Base-by-base conservation (phyloP, 2,888 invertebrate species). In the Conomelus anceps region DNA sequence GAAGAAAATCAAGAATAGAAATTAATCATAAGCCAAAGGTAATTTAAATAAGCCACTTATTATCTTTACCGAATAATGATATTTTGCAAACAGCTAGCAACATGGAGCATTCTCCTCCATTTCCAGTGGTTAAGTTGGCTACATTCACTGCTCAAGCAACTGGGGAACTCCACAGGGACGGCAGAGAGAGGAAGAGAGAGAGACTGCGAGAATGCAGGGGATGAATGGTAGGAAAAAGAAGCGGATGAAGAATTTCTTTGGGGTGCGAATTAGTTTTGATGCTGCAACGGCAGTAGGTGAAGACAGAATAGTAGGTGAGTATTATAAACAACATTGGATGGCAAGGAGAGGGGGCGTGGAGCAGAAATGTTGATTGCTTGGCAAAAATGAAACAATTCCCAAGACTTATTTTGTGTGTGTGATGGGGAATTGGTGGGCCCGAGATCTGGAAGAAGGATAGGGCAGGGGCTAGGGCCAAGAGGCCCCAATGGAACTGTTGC, bases 341-440 rank as follows among this genome's bases (percentile, higher is more conserved):
- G 84, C 85, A 17, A 22, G 87, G 87, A 84, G 26, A 41, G 23
- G 41, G 22, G 22, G 34, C 41, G 63, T 41, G 22, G 22, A 85
- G 86, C 89, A 91, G 89, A 91, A 90, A 90, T 91, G 91, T 91
- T 91, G 91, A 91, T 91, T 91, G 91, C 91, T 86, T 90, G 89
- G 90, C 91, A 91, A 91, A 91, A 91, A 91, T 91, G 91, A 91
- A 91, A 91, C 91, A 91, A 91, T 91, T 91, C 91, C 91, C 91
- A 91, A 90, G 91, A 91, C 91, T 91, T 91, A 91, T 91, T 91
- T 91, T 90, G 91, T 90, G 91, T 84, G 63, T 90, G 90, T 91
- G 90, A 90, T 90, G 90, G 90, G 88, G 90, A 89, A 90, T 91
- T 90, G 90, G 90, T 88, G 23, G 87, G 88, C 23, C 63, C 23